Evolutionary conservation across 2,888 invertebrate genomes (phyloP).

Genomic region (Athrips mouffetella): DNA sequence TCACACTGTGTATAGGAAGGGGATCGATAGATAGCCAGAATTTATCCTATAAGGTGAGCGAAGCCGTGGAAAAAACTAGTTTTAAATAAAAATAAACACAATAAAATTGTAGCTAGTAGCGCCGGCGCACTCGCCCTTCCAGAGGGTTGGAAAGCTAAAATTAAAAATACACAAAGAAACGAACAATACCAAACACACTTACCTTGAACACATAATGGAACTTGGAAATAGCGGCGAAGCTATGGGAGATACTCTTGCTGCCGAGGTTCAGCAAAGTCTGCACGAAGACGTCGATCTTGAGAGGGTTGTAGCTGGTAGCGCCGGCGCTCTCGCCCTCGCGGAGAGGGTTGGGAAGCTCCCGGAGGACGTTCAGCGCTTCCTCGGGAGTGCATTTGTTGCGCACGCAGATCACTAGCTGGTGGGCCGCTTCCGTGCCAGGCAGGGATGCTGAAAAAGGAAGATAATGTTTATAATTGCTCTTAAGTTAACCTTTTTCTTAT

Average conservation of each 20-base stretch:
- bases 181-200: constrained; percentile 22
- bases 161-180: neutral
- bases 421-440: constrained; percentile 90
- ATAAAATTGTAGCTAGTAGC: too few relatives aligned
- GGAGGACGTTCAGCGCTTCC: constrained; percentile 91
- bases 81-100: too few relatives aligned
- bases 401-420: constrained; percentile 91
- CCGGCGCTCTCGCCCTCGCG: constrained; percentile 84
- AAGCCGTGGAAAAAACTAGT: too few relatives aligned
- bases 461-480: constrained; percentile 8
- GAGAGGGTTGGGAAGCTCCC: constrained; percentile 90
- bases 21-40: too few relatives aligned
- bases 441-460: constrained; percentile 78
- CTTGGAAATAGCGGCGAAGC: constrained; percentile 99
- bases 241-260: constrained; percentile 98
- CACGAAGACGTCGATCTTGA: constrained; percentile 98
- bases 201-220: constrained; percentile 95
- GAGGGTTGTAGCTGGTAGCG: constrained; percentile 88
- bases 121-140: neutral
- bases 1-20: too few relatives aligned
- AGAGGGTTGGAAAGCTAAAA: too few relatives aligned
- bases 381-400: constrained; percentile 94
- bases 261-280: constrained; percentile 95
- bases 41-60: too few relatives aligned
- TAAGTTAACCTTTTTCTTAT: too few relatives aligned